phyloP scores from a whole-genome alignment of 2,113 vertebrate genomes.

The Crotalus tigris region DNA sequence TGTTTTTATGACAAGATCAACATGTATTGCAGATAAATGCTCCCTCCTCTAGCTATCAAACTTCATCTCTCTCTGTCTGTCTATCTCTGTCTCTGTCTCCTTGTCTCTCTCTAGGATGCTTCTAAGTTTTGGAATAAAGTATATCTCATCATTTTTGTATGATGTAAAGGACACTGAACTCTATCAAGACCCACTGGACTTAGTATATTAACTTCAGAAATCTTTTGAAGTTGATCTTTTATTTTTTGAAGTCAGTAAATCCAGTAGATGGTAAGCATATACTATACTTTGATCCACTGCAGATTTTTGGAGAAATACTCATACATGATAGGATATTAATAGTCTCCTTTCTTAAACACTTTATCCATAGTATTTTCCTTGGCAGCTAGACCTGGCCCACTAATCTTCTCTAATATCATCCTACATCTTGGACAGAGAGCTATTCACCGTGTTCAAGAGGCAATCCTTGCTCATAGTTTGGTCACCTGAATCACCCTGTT shows the following conservation, averaged over 20 bases:
- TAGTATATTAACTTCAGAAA: constrained; percentile 54
- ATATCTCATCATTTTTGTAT: constrained; percentile 17
- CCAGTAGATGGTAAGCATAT: constrained; percentile 48
- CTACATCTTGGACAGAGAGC: constrained; percentile 34
- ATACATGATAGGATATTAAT: constrained; percentile 56
- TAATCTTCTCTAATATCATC: constrained; percentile 45
- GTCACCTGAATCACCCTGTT: constrained; percentile 20
- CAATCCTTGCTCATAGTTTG: constrained; percentile 16
- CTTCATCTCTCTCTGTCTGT: background rate
- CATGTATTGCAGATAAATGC: background rate
- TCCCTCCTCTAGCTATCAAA: background rate
- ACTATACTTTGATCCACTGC: constrained; percentile 29
- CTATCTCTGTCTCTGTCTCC: too few relatives aligned
- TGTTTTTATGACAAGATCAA: background rate
- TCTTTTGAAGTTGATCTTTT: constrained; percentile 43
- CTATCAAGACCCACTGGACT: constrained; percentile 24
- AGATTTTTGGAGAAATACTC: constrained; percentile 59
- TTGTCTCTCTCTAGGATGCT: background rate
- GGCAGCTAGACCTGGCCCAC: constrained; percentile 38
- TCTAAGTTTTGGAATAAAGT: background rate
- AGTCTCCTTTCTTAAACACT: constrained; percentile 45
- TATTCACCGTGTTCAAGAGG: constrained; percentile 27
- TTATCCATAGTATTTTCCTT: constrained; percentile 38
- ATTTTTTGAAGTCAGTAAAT: constrained; percentile 62
- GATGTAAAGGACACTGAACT: constrained; percentile 2